Percentiles rank a stretch among this genome's conserved stretches.
Conservation (phyloP, 2,888 invertebrate species). For the Nomada ruficornis region DNA sequence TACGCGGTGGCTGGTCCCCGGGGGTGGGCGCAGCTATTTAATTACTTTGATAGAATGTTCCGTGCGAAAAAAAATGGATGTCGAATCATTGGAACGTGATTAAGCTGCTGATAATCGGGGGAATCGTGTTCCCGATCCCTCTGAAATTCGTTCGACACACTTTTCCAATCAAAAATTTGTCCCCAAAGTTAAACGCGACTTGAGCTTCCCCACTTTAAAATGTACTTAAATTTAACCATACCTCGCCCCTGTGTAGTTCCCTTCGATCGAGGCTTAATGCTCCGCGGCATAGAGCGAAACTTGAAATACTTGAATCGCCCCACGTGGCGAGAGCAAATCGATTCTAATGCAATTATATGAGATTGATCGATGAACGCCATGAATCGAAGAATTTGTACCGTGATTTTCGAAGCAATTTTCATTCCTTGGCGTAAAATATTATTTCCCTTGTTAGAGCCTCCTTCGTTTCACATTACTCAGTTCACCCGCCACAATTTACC, state of each 20-base stretch:
- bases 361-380: too few relatives aligned
- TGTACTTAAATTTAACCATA: not conserved
- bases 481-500: too few relatives aligned
- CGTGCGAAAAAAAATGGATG: not conserved
- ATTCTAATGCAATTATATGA: too few relatives aligned
- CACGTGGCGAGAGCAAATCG: not conserved
- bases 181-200: not conserved
- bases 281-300: not conserved
- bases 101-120: not conserved
- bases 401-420: too few relatives aligned
- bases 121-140: not conserved
- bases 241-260: not conserved
- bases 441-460: too few relatives aligned
- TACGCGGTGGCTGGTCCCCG: not conserved
- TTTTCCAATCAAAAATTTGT: slow-evolving; percentile 7
- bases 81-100: not conserved
- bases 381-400: too few relatives aligned
- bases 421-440: too few relatives aligned
- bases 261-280: not conserved
- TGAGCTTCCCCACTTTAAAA: not conserved
- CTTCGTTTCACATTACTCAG: too few relatives aligned
- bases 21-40: not conserved
- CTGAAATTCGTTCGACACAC: not conserved
- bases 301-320: not conserved
- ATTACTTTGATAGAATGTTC: slow-evolving; percentile 2